Evolutionary conservation across 1,140 invertebrate species (phyloP).

Genomic region (Hermetia illucens): DNA sequence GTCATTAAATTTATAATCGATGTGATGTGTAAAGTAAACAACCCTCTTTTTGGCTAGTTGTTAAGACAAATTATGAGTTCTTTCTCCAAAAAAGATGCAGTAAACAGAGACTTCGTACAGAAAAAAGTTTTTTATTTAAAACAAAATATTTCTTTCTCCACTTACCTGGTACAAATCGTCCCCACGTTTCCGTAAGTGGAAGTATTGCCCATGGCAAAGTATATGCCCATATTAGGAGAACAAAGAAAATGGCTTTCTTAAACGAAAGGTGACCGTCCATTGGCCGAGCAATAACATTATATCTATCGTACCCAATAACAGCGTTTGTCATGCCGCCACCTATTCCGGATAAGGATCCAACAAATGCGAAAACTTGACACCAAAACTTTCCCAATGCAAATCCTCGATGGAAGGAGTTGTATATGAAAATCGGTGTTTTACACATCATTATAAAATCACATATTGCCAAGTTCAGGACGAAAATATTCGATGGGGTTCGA

Average conservation of each 20-base stretch:
- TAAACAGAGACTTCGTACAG: too few species aligned
- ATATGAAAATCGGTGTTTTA: constrained; percentile 76
- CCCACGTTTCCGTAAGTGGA: constrained; percentile 65
- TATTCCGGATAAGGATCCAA: constrained; percentile 66
- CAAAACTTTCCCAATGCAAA: constrained; percentile 55
- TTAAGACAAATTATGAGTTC: too few species aligned
- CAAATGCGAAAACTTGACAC: constrained; percentile 62
- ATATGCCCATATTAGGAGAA: constrained; percentile 60
- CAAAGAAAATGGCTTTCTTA: constrained; percentile 58
- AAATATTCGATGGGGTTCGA: constrained; percentile 78
- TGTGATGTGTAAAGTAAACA: too few species aligned
- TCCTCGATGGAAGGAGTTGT: constrained; percentile 67
- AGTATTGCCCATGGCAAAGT: constrained; percentile 64
- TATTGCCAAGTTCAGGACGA: constrained; percentile 74
- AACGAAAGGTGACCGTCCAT: constrained; percentile 63
- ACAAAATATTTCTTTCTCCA: too few species aligned
- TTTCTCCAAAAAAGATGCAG: too few species aligned
- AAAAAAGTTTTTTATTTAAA: too few species aligned
- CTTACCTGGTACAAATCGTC: constrained; percentile 59
- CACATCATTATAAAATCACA: constrained; percentile 80
- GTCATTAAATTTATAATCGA: too few species aligned
- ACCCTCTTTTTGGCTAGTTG: too few species aligned
- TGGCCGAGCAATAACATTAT: constrained; percentile 66
- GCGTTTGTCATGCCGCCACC: constrained; percentile 65
- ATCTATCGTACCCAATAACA: constrained; percentile 30